Conservation (phyloP, 2,888 invertebrate species). For the Dorcus hopei region DNA sequence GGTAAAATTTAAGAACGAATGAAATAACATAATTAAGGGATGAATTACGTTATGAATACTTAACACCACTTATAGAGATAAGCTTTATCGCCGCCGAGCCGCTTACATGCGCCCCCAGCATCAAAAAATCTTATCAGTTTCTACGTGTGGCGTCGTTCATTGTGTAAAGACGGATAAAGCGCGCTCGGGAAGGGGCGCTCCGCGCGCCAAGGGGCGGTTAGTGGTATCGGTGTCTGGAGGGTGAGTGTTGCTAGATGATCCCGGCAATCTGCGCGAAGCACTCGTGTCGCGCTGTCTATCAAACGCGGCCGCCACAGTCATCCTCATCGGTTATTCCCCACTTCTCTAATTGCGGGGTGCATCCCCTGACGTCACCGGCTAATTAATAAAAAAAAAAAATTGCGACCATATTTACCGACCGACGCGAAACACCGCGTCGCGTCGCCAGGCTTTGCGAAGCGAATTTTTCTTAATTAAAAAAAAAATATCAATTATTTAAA, state of each 20-base stretch:
- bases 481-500: too few relatives aligned
- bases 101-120: neutral
- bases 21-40: too few relatives aligned
- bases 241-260: conserved; percentile 33
- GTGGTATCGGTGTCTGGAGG: conserved; percentile 16
- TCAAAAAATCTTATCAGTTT: conserved; percentile 19
- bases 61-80: too few relatives aligned
- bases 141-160: conserved; percentile 20
- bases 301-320: conserved; percentile 22
- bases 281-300: conserved; percentile 31
- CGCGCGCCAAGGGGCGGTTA: neutral
- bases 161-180: conserved; percentile 14
- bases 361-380: conserved; percentile 19
- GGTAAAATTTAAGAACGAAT: too few relatives aligned
- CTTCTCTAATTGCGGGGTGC: conserved; percentile 22
- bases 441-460: too few relatives aligned
- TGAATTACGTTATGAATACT: too few relatives aligned
- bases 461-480: too few relatives aligned
- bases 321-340: conserved; percentile 11
- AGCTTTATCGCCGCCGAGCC: neutral
- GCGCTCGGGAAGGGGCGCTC: conserved; percentile 1
- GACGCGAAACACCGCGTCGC: too few relatives aligned
- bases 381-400: conserved; percentile 17
- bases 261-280: conserved; percentile 34
- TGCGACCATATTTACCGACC: too few relatives aligned